Percentiles rank a stretch among this genome's conserved stretches.
Conservation (phyloP, 2,797 vertebrate species). For the Sebastolobus alascanus region DNA sequence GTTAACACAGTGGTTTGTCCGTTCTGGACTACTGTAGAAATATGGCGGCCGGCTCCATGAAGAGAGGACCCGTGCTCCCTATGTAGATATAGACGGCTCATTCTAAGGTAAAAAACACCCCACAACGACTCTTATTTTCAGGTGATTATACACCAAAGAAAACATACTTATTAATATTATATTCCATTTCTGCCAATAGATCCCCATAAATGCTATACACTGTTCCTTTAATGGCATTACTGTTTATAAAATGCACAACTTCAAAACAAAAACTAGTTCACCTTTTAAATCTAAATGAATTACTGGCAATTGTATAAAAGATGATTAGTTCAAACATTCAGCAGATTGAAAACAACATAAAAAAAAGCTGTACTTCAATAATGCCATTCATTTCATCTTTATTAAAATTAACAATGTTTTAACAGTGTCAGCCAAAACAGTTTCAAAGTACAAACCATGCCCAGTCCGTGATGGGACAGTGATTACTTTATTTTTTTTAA, state of each 20-base stretch:
- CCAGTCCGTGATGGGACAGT: background rate
- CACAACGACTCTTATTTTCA: too few relatives aligned
- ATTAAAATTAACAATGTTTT: background rate
- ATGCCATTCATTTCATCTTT: background rate
- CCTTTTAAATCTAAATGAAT: background rate
- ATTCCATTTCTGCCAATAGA: too few relatives aligned
- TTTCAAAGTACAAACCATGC: background rate
- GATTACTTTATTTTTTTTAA: background rate
- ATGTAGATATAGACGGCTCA: too few relatives aligned
- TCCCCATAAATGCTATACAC: too few relatives aligned
- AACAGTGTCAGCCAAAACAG: conserved; percentile 13
- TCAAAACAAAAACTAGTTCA: conserved; percentile 15
- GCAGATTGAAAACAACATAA: conserved; percentile 12
- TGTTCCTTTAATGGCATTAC: background rate
- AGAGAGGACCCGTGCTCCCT: too few relatives aligned
- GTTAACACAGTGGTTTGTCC: too few relatives aligned
- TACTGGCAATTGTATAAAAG: conserved; percentile 7
- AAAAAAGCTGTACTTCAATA: background rate
- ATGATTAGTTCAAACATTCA: background rate
- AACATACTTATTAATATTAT: too few relatives aligned
- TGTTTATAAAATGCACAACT: conserved; percentile 1
- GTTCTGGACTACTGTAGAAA: too few relatives aligned
- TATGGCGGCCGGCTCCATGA: too few relatives aligned
- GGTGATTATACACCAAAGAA: too few relatives aligned
- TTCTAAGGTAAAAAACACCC: too few relatives aligned